phyloP scores from a whole-genome alignment of 2,888 invertebrate species.

The Isotomurus palustris region DNA sequence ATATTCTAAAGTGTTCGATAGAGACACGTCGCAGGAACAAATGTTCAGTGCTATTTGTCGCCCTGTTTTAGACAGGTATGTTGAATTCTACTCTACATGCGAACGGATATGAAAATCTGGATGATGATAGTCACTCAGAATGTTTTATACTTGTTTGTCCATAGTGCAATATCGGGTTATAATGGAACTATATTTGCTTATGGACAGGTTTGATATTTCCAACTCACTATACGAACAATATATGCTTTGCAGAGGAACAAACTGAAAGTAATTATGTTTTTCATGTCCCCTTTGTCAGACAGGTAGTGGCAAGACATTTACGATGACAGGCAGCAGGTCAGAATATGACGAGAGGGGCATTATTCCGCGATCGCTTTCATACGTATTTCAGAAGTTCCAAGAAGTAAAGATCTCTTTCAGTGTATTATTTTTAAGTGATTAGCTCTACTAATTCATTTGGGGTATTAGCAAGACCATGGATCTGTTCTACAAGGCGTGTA shows the following conservation, averaged over 20 bases:
- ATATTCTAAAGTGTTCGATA: conserved; percentile 54
- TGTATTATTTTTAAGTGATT: neutral
- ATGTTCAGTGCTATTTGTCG: conserved; percentile 54
- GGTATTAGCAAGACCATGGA: conserved; percentile 11
- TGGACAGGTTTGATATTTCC: conserved; percentile 52
- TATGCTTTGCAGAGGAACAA: neutral
- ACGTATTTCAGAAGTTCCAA: conserved; percentile 53
- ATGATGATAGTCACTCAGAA: conserved; percentile 26
- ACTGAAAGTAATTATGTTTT: neutral
- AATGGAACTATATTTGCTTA: conserved; percentile 58
- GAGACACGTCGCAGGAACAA: conserved; percentile 50
- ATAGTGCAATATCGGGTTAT: conserved; percentile 55
- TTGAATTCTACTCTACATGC: neutral
- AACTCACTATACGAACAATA: neutral
- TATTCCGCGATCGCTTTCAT: conserved; percentile 55
- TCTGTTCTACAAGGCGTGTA: conserved; percentile 47
- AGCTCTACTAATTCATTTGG: neutral
- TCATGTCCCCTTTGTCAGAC: conserved; percentile 50
- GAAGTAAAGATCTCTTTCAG: conserved; percentile 48
- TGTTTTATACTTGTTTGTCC: neutral
- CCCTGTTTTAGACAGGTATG: conserved; percentile 55
- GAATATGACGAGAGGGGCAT: conserved; percentile 53
- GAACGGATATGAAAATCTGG: neutral
- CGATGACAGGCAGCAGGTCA: conserved; percentile 54
- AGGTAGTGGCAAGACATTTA: conserved; percentile 57